Base-by-base conservation (phyloP, 2,888 invertebrate genomes). In the Cheilosia variabilis region DNA sequence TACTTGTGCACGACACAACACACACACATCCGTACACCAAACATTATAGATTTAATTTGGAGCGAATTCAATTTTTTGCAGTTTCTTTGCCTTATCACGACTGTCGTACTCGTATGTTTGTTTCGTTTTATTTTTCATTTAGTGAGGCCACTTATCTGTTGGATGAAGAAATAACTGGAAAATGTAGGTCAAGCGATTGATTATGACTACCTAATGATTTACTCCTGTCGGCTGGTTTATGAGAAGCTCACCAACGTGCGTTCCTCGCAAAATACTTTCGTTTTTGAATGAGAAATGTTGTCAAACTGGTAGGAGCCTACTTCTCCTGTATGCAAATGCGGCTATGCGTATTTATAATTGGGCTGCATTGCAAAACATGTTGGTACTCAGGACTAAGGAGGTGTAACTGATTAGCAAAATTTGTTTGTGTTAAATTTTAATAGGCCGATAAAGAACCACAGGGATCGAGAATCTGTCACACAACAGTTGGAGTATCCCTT, bases 51-150 rank as follows among this genome's bases (percentile, higher is more conserved):
- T 47, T 27, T 2, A 43, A 60, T 45, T 62, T 24, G 27, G 45
- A 50, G 34, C 45, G 10, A 37, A 24, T 34, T 19, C 0, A 31
- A 17, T 27, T 41, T 41, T 53, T 65, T 63, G 31, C 19, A 37
- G 65, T 58, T 71, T 9, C 47, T n/a, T 57, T 57, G n/a, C 37
- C 47, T 55, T 34, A 47, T 75, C 65, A 65, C 75, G 75, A 75
- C 15, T 45, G 22, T 4, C 10, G 13, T 37, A 37, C 13, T 4
- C 10, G 13, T 37, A 37, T 37, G 34, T 37, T 37, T 13, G 10
- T 9, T 13, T 37, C 3, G 34, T 4, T 10, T 37, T 37, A 2
- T 37, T 37, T 37, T 37, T 37, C 10, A 37, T 9, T 37, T 37
- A 13, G 2, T 13, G 3, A 13, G 37, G 4, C 4, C 37, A 37